Conservation (phyloP, 2,797 vertebrate genomes). For the Sebastes vulpes region DNA sequence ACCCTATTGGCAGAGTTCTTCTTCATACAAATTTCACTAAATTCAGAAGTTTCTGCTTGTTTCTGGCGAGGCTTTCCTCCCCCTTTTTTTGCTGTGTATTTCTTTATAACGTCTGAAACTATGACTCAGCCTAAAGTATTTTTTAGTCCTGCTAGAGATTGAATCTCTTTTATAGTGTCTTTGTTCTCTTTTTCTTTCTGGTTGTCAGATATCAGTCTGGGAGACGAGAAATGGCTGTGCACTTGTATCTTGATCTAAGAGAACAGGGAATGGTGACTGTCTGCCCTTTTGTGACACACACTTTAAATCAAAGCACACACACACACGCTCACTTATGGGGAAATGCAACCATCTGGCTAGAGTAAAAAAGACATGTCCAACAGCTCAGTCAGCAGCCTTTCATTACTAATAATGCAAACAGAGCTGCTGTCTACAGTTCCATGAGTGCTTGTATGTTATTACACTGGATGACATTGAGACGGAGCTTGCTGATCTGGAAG, state of each 20-base stretch:
- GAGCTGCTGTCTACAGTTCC: not conserved
- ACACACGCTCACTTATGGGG: not conserved
- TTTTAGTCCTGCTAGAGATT: not conserved
- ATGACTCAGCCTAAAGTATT: not conserved
- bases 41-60: not conserved
- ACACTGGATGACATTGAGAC: slow-evolving; percentile 36
- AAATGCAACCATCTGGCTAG: slow-evolving; percentile 13
- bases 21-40: not conserved
- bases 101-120: not conserved
- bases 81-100: not conserved
- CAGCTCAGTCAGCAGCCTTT: slow-evolving; percentile 2
- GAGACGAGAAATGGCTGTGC: slow-evolving; percentile 23
- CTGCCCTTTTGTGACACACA: slow-evolving; percentile 9
- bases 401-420: slow-evolving; percentile 12
- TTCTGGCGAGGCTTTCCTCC: not conserved
- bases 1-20: not conserved
- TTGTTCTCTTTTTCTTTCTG: slow-evolving; percentile 13
- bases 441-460: slow-evolving; percentile 8
- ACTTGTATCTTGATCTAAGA: slow-evolving; percentile 27
- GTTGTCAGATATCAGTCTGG: slow-evolving; percentile 2
- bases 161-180: not conserved
- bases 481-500: slow-evolving; percentile 58
- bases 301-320: slow-evolving; percentile 36
- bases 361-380: not conserved
- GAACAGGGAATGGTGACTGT: slow-evolving; percentile 1